Conservation (phyloP, 2,113 vertebrate genomes). For the Amphilophus citrinellus region DNA sequence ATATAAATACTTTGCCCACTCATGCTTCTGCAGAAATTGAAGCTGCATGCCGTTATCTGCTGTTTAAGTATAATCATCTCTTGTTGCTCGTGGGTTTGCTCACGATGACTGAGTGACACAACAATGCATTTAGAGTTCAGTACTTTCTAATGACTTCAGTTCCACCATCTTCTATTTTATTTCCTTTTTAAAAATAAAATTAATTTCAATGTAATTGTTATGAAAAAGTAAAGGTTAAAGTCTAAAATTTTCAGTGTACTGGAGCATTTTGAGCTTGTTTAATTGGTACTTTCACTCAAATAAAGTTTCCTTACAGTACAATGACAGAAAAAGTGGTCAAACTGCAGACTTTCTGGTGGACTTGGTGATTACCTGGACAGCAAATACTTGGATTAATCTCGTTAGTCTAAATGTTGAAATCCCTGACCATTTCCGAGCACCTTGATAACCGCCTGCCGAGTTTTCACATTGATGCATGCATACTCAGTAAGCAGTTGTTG, state of each 20-base stretch:
- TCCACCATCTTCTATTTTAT: not conserved
- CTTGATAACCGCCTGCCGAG: not conserved
- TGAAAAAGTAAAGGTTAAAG: not conserved
- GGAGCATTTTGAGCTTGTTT: not conserved
- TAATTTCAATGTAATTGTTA: not conserved
- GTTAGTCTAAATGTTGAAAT: slow-evolving; percentile 15
- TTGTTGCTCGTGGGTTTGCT: not conserved
- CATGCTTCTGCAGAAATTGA: not conserved
- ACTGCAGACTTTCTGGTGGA: not conserved
- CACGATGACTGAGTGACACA: not conserved
- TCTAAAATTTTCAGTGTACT: not conserved
- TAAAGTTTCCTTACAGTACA: not conserved
- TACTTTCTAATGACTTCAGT: not conserved
- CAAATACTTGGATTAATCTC: not conserved
- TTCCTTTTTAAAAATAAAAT: not conserved
- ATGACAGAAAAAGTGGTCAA: not conserved
- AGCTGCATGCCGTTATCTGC: not conserved
- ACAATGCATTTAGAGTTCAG: not conserved
- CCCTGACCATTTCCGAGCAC: not conserved
- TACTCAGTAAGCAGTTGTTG: not conserved
- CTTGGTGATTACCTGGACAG: not conserved
- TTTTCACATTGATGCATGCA: not conserved
- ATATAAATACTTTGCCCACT: not conserved
- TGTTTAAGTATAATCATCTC: not conserved
- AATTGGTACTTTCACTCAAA: not conserved